Percentiles rank a stretch among this genome's conserved stretches.
Conservation (phyloP, 2,113 vertebrate species). For the Phodopus roborovskii region DNA sequence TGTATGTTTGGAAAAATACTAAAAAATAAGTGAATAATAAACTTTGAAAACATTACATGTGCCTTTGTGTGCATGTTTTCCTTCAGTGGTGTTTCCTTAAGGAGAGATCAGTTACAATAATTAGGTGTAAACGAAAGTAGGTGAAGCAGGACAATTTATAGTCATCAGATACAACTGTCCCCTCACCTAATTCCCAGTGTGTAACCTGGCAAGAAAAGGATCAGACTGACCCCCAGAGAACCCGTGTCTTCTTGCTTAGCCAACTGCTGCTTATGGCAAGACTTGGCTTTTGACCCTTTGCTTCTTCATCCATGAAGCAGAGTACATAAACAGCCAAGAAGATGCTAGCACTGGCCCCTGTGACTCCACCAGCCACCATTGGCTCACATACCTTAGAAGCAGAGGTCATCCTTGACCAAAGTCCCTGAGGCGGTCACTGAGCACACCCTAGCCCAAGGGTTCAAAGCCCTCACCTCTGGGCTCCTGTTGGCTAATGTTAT, state of each 20-base stretch:
- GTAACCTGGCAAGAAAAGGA: neutral
- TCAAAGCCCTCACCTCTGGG: neutral
- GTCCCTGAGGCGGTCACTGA: neutral
- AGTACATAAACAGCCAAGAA: neutral
- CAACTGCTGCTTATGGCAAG: neutral
- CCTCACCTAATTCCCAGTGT: neutral
- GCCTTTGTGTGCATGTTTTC: neutral
- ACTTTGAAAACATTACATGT: neutral
- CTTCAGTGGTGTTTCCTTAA: neutral
- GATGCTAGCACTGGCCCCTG: neutral
- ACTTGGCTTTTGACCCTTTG: neutral
- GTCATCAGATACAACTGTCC: neutral
- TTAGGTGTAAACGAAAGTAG: neutral
- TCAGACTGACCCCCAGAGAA: neutral
- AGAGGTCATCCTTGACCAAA: neutral
- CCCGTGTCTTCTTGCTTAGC: neutral
- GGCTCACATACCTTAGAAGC: neutral
- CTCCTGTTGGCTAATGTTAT: neutral
- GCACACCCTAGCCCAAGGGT: neutral
- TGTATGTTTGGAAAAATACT: neutral
- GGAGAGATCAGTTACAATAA: neutral
- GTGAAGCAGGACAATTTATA: neutral
- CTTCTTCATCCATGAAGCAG: neutral
- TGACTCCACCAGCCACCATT: too few species aligned
- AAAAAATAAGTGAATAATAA: neutral